phyloP scores from a whole-genome alignment of 2,888 invertebrate species.

The Metopia argyrocephala region DNA sequence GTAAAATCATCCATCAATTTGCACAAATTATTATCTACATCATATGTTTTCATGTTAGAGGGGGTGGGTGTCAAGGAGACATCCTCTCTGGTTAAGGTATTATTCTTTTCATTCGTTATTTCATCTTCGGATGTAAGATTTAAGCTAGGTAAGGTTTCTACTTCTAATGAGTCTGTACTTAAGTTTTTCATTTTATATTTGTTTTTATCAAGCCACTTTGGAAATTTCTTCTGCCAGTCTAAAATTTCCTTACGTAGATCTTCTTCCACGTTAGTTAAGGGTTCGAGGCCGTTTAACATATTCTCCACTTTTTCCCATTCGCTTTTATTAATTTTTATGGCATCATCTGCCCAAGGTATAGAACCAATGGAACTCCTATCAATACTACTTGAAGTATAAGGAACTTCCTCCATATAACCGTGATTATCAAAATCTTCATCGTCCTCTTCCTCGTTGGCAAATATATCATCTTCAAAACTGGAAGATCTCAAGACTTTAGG shows the following conservation, averaged over 20 bases:
- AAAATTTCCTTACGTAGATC: conserved; percentile 75
- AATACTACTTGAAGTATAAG: conserved; percentile 74
- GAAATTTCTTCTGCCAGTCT: conserved; percentile 77
- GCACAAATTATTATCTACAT: conserved; percentile 39
- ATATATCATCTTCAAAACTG: conserved; percentile 63
- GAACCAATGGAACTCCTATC: conserved; percentile 78
- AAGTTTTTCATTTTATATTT: conserved; percentile 31
- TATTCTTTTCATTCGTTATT: conserved; percentile 44
- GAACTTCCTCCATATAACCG: conserved; percentile 74
- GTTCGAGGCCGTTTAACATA: conserved; percentile 74
- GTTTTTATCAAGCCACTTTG: conserved; percentile 66
- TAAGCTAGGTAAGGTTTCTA: conserved; percentile 44
- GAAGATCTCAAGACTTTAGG: conserved; percentile 27
- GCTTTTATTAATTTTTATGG: conserved; percentile 77
- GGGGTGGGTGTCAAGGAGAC: conserved; percentile 8
- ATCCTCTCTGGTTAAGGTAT: conserved; percentile 18
- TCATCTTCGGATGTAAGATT: conserved; percentile 40
- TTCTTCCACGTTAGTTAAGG: conserved; percentile 68
- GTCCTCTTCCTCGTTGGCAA: conserved; percentile 67
- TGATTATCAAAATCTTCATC: conserved; percentile 70
- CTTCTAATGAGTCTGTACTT: conserved; percentile 39
- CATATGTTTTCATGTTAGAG: conserved; percentile 17
- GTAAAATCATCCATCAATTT: conserved; percentile 50
- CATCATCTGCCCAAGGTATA: conserved; percentile 79
- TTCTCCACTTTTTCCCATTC: conserved; percentile 78